phyloP scores from a whole-genome alignment of 2,888 invertebrate species.

The Yponomeuta cagnagella region DNA sequence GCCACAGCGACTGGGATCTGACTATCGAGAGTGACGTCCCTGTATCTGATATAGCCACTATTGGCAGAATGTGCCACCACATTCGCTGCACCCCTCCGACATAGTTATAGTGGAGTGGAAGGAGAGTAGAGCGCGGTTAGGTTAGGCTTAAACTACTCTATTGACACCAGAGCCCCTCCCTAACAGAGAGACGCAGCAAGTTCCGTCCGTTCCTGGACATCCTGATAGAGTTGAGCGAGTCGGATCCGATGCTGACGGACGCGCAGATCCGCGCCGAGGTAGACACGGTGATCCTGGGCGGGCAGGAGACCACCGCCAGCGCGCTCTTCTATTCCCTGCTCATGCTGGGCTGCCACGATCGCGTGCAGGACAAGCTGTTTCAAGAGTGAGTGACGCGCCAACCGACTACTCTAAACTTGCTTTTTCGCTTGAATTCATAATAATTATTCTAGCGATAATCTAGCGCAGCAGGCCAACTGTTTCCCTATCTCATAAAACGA shows the following conservation, averaged over 20 bases:
- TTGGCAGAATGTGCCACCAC: no score
- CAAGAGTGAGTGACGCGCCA: slow-evolving; percentile 41
- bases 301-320: slow-evolving; percentile 67
- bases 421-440: no score
- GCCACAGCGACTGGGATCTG: no score
- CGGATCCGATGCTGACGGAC: slow-evolving; percentile 55
- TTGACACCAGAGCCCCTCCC: neutral
- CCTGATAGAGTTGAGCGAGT: slow-evolving; percentile 60
- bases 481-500: no score
- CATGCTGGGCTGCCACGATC: slow-evolving; percentile 49
- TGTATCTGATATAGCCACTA: no score
- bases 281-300: slow-evolving; percentile 74
- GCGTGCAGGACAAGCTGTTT: slow-evolving; percentile 49
- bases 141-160: neutral
- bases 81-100: no score
- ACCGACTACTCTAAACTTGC: no score
- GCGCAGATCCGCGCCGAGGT: slow-evolving; percentile 72
- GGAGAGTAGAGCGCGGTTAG: no score
- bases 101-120: no score
- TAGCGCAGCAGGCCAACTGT: no score
- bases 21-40: no score
- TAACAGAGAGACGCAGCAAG: slow-evolving; percentile 14
- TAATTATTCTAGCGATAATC: no score
- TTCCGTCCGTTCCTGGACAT: slow-evolving; percentile 71
- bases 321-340: slow-evolving; percentile 48